These are phyloP conservation scores for Drosophila monieri DNA, from an alignment of 2,888 invertebrate species.

Conservation along the genomic window DNA sequence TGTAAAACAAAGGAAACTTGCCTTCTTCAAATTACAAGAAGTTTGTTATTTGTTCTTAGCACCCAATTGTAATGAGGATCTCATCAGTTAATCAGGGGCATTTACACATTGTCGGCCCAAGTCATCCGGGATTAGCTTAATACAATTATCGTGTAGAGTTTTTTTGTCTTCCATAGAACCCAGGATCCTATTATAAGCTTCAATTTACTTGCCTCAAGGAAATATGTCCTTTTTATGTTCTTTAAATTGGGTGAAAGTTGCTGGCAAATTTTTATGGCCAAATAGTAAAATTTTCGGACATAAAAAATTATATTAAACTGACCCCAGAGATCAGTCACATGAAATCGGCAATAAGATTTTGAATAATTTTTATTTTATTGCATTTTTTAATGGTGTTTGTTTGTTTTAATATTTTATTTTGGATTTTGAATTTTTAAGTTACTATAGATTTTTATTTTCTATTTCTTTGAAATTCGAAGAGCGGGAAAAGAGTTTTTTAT, in stretches of 20 bases:
- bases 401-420: conserved; percentile 3
- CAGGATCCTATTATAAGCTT: not conserved
- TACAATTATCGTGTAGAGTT: not conserved
- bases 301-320: conserved; percentile 34
- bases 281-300: conserved; percentile 25
- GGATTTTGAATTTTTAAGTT: not conserved
- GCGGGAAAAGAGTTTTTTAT: no score
- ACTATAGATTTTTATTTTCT: no score
- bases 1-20: conserved; percentile 26
- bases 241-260: conserved; percentile 27
- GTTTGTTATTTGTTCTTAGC: conserved; percentile 15
- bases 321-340: conserved; percentile 23
- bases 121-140: not conserved
- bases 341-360: conserved; percentile 14
- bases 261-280: conserved; percentile 19
- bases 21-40: conserved; percentile 9
- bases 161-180: not conserved
- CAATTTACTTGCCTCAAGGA: conserved; percentile 8
- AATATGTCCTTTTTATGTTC: conserved; percentile 17
- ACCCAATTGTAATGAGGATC: conserved; percentile 22
- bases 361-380: not conserved
- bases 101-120: conserved; percentile 5
- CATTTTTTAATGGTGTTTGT: not conserved
- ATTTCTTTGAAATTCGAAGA: no score
- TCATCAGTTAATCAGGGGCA: conserved; percentile 17